Conservation (phyloP, 2,113 vertebrate species). For the Halichoerus grypus region DNA sequence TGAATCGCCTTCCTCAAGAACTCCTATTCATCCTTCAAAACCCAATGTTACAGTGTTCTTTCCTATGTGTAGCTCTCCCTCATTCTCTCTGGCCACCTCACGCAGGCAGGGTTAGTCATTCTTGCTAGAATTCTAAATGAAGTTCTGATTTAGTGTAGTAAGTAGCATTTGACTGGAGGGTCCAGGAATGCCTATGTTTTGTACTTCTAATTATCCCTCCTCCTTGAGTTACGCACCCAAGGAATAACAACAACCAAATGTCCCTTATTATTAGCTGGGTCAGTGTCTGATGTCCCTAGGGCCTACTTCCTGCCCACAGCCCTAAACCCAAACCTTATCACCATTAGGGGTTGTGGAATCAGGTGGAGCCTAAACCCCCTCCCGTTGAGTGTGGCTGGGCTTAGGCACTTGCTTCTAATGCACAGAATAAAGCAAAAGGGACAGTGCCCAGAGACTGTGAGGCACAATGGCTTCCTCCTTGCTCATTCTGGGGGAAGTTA, state of each 20-base stretch:
- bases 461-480: background rate
- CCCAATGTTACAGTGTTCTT: background rate
- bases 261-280: background rate
- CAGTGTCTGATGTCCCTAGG: background rate
- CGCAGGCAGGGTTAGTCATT: background rate
- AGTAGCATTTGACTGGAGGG: background rate
- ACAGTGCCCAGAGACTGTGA: background rate
- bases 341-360: background rate
- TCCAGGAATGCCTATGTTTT: background rate
- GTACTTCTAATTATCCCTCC: background rate
- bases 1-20: background rate
- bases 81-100: background rate
- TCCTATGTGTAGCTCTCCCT: background rate
- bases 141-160: conserved; percentile 12
- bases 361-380: background rate
- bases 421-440: background rate
- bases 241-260: background rate
- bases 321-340: background rate
- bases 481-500: background rate
- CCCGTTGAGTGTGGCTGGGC: background rate
- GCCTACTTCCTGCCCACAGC: background rate
- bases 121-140: conserved; percentile 7
- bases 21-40: conserved; percentile 54
- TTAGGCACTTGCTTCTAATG: background rate
- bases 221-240: background rate